These are phyloP conservation scores for Scartelaos histophorus DNA, from an alignment of 2,113 vertebrate genomes.

Conservation along the genomic window DNA sequence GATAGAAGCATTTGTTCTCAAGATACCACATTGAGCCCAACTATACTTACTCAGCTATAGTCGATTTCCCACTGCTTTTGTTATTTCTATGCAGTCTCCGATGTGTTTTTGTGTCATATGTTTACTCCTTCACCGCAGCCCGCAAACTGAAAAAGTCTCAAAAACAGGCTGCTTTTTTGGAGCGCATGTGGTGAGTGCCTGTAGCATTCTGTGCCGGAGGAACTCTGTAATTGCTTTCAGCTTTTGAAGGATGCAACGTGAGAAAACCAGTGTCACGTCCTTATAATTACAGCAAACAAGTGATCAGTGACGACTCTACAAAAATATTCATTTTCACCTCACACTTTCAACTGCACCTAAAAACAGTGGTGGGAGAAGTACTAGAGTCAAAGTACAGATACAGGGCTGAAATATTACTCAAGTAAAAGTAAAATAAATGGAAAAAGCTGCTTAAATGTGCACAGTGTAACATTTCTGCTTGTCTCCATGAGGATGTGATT, in stretches of 20 bases:
- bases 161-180: slow-evolving; percentile 50
- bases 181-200: slow-evolving; percentile 58
- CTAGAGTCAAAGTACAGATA: no score
- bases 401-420: no score
- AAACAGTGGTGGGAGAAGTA: neutral
- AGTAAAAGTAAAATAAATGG: no score
- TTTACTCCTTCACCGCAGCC: slow-evolving; percentile 56
- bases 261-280: slow-evolving; percentile 46
- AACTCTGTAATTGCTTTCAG: slow-evolving; percentile 75
- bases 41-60: slow-evolving; percentile 2
- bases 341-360: neutral
- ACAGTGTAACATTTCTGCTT: no score
- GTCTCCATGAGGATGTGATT: no score
- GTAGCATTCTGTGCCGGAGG: slow-evolving; percentile 63
- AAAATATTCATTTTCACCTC: slow-evolving; percentile 3
- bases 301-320: slow-evolving; percentile 31
- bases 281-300: slow-evolving; percentile 47
- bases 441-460: no score
- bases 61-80: neutral
- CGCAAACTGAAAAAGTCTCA: slow-evolving; percentile 38
- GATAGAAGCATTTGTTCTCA: neutral
- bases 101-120: slow-evolving; percentile 6
- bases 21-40: neutral
- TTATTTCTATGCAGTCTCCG: neutral
- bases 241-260: slow-evolving; percentile 43